Base-by-base conservation (phyloP, 2,888 invertebrate species). In the Criorhina ranunculi region DNA sequence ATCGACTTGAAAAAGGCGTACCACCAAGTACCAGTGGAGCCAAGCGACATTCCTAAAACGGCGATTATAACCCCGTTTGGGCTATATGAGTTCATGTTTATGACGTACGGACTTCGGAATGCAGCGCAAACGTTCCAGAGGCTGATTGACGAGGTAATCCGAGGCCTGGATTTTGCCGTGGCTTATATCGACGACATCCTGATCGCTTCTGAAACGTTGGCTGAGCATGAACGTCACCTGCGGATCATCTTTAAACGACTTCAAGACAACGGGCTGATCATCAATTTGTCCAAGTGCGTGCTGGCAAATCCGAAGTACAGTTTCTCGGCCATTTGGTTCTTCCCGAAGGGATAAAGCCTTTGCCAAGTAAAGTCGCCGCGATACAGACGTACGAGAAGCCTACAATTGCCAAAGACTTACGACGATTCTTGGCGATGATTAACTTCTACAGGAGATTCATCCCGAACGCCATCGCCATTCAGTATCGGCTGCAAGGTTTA, bases 41-140 rank as follows among this genome's bases (percentile, higher is more conserved):
- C 86, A 29, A 86, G 70, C 1, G 88, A 90, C 60, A 86, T 90
- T 3, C 83, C 70, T 0, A 90, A 91, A 83, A 87, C 86, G 9
- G 86, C 86, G 0, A 88, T 91, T 2, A 89, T 86, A 8, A 91
- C 90, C 1, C 90, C 90, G 4, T 91, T 88, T 60, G 90, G 90
- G 76, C 89, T 88, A 55, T 42, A 42, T 7, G 42, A 42, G 15
- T 42, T 42, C 7, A 59, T 86, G 0, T 35, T 17, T 4, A 90
- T 90, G 90, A 87, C 88, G 0, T 91, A 90, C 66, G 90, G 90
- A 0, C 78, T 91, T 2, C 80, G 89, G 0, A 91, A 90, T 70
- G 90, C 90, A 0, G 89, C 88, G 1, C 89, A 90, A 42, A 89
- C 89, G 0, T 91, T 91, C 66, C 89, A 90, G 70, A 76, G 89